Evolutionary conservation across 1,140 invertebrate species (phyloP), one percentile per base, ranked within the genome.

Genomic region (Orius laevigatus): DNA sequence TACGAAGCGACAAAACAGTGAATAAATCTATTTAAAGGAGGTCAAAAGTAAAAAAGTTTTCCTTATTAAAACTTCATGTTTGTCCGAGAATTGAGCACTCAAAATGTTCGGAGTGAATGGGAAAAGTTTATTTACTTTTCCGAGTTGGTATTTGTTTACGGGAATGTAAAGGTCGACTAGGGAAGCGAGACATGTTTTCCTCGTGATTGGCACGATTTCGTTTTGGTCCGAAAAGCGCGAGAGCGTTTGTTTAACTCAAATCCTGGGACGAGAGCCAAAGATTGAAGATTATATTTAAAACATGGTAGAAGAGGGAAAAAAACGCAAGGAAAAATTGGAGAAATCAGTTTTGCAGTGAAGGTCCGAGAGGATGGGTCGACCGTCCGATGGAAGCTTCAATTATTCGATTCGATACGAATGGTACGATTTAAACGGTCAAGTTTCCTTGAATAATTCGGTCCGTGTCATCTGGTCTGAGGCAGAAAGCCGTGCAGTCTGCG

Each of bases 401-500:
- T 50, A 50, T 44, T 40, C 32, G 14, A 38, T 50, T 19, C 40
- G 36, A 10, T 50, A 41, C 45, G 54, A 53, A 40, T 55, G 54
- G 54, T 40, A 50, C 14, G 51, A 39, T 33, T 39, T 53, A 4
- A 46, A 51, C 35, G 54, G 54, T 32, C n/a, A 35, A 9, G 41
- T 52, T 12, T 36, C 20, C 10, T 12, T 55, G 5, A 55, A 55
- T 46, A 55, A 39, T 43, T 53, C 54, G 1, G 50, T 52, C 18
- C 20, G 54, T 9, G 36, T 55, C 2, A 34, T 50, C 25, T 50
- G 47, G 39, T 14, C 51, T 0, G 47, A 36, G 12, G 40, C 15
- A 3, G 54, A 52, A 11, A 55, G 54, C 43, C 45, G 54, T 6
- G 54, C 54, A n/a, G 34, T 55, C 1, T 55, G 54, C 33, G 54